phyloP scores from a whole-genome alignment of 1,140 invertebrate species.

The Nasonia longicornis region DNA sequence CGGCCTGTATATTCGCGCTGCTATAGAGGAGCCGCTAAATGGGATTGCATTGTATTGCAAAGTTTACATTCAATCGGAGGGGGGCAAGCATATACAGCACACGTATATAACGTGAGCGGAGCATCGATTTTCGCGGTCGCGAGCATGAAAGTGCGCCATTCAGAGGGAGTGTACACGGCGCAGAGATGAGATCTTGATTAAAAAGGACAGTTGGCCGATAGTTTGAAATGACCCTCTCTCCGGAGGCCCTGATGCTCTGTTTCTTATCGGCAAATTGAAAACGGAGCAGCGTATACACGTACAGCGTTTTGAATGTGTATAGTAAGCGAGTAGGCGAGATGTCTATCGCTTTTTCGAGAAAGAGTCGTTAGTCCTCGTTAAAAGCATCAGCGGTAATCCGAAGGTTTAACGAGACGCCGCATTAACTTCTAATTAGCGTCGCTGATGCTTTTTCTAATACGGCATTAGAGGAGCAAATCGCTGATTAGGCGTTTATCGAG shows the following conservation, averaged over 20 bases:
- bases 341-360: no score
- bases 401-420: neutral
- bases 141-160: neutral
- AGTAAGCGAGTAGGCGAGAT: no score
- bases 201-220: conserved; percentile 27
- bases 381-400: neutral
- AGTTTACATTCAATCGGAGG: conserved; percentile 30
- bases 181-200: conserved; percentile 34
- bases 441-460: no score
- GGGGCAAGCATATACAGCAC: neutral
- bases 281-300: no score
- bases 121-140: conserved; percentile 32
- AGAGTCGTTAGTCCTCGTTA: no score
- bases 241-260: no score
- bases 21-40: neutral
- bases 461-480: neutral
- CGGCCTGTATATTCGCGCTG: neutral
- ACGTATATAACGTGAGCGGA: neutral
- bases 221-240: conserved; percentile 13
- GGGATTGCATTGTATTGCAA: conserved; percentile 32
- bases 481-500: neutral
- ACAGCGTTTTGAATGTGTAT: no score
- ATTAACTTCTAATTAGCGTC: conserved; percentile 5
- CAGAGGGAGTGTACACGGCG: neutral
- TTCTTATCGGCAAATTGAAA: no score